Conservation (phyloP, 2,797 vertebrate genomes). For the Leptodactylus fallax region DNA sequence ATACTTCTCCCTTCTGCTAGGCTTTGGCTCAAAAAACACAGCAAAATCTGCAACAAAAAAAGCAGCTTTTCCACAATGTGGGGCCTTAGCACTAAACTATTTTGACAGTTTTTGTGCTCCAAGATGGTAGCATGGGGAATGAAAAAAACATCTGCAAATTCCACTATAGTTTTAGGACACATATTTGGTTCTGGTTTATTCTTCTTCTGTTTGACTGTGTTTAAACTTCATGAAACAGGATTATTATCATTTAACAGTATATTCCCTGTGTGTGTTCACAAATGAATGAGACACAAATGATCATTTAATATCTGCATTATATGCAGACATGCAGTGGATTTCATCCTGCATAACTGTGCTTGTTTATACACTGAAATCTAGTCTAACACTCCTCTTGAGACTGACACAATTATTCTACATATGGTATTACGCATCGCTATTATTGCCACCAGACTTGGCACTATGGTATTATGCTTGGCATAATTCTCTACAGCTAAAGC, state of each 20-base stretch:
- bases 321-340: neutral
- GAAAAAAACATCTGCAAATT: neutral
- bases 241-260: neutral
- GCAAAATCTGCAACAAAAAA: too few species aligned
- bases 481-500: neutral
- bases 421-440: neutral
- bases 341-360: neutral
- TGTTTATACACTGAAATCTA: neutral
- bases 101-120: neutral
- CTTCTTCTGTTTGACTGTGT: neutral
- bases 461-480: neutral
- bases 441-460: constrained; percentile 9
- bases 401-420: constrained; percentile 13
- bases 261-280: constrained; percentile 14
- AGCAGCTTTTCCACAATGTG: too few species aligned
- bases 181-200: neutral
- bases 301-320: constrained; percentile 11
- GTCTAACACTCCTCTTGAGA: neutral
- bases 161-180: neutral
- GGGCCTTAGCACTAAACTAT: too few species aligned
- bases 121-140: neutral
- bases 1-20: too few species aligned
- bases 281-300: constrained; percentile 22
- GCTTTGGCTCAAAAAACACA: too few species aligned
- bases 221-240: neutral